Evolutionary conservation across 2,888 invertebrate species (phyloP).

Genomic region (Smittia sp.): DNA sequence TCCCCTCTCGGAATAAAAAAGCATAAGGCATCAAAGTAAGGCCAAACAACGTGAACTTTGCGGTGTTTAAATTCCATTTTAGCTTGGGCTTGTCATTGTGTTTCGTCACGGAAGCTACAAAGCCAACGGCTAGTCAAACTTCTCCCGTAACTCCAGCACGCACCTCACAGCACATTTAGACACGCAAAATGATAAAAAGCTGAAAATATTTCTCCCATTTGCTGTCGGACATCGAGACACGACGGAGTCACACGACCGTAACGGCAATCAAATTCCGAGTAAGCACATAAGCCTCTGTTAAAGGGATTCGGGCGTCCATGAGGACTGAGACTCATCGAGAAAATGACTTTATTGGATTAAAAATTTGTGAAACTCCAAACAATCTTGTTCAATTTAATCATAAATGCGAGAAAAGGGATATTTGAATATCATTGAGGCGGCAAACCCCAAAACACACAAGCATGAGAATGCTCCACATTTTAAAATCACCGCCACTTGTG

Average conservation of each 20-base stretch:
- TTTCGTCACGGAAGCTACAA: too few species aligned
- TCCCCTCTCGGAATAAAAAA: too few species aligned
- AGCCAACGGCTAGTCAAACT: too few species aligned
- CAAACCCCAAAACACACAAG: slow-evolving; percentile 2
- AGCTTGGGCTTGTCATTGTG: too few species aligned
- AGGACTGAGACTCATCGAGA: neutral
- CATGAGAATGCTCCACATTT: slow-evolving; percentile 5
- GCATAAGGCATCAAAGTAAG: too few species aligned
- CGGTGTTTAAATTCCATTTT: too few species aligned
- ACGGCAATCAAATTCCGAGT: slow-evolving; percentile 33
- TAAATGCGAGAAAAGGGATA: neutral
- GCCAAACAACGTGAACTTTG: too few species aligned
- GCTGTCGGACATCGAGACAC: neutral
- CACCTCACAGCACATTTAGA: too few species aligned
- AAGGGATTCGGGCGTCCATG: neutral
- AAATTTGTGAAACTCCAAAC: neutral
- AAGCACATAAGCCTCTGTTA: slow-evolving; percentile 24
- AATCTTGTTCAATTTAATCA: slow-evolving; percentile 12
- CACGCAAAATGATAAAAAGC: too few species aligned
- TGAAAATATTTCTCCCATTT: too few species aligned
- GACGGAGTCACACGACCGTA: slow-evolving; percentile 31
- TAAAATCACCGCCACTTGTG: neutral
- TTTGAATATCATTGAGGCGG: neutral
- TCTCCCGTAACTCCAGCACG: too few species aligned
- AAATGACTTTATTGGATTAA: slow-evolving; percentile 23